These are phyloP conservation scores for Archips xylosteana DNA, from an alignment of 2,888 invertebrate species.

Conservation along the genomic window DNA sequence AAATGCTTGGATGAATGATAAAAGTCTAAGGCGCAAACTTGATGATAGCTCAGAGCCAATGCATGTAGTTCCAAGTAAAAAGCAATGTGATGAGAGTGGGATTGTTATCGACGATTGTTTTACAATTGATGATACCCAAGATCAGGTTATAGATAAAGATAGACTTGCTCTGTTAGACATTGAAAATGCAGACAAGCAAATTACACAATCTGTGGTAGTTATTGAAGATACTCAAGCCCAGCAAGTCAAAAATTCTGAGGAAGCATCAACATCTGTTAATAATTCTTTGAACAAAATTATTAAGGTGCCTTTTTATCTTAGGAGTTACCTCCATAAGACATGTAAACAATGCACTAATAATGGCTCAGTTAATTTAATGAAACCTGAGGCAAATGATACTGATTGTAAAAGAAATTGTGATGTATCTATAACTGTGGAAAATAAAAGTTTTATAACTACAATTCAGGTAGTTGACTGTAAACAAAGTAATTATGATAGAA, in stretches of 20 bases:
- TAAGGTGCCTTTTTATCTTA: conserved; percentile 70
- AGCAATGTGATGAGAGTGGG: conserved; percentile 66
- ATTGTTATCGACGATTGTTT: conserved; percentile 65
- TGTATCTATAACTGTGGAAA: conserved; percentile 64
- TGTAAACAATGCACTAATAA: conserved; percentile 54
- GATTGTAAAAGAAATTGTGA: conserved; percentile 47
- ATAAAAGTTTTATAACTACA: conserved; percentile 55
- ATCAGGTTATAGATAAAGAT: conserved; percentile 67
- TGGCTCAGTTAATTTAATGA: conserved; percentile 41
- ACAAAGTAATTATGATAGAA: conserved; percentile 45
- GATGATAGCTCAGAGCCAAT: conserved; percentile 8
- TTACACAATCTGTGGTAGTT: conserved; percentile 34
- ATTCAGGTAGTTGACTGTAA: conserved; percentile 58
- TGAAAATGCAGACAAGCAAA: conserved; percentile 53
- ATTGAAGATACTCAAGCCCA: conserved; percentile 38
- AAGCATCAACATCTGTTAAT: not conserved
- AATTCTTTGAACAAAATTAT: conserved; percentile 3
- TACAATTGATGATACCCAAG: conserved; percentile 66
- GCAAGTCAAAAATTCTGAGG: conserved; percentile 22
- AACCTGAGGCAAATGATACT: conserved; percentile 32
- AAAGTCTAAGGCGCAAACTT: conserved; percentile 41
- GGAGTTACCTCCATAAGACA: conserved; percentile 57
- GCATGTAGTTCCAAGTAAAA: conserved; percentile 15
- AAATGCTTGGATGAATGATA: conserved; percentile 39
- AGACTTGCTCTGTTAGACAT: conserved; percentile 67